Conservation (phyloP, 1,140 invertebrate genomes). For the Theocolax elegans region DNA sequence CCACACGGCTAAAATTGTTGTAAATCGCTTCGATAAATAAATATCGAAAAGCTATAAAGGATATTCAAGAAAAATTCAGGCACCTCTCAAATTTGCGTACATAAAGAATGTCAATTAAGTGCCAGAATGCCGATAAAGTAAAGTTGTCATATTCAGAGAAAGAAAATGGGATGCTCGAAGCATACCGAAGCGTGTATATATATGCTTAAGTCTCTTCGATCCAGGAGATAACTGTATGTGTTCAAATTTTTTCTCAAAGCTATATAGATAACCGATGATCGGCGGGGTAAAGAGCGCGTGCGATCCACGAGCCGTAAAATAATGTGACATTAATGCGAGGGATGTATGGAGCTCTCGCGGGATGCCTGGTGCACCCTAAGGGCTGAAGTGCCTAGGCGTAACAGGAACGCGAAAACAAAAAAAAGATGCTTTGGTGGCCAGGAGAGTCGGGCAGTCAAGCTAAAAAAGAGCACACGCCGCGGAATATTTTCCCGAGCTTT, state of each 20-base stretch:
- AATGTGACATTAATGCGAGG: slow-evolving; percentile 50
- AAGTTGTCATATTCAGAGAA: too few relatives aligned
- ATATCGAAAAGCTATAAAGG: too few relatives aligned
- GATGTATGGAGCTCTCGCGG: background rate
- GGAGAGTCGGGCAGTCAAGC: background rate
- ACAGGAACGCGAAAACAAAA: background rate
- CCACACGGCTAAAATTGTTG: too few relatives aligned
- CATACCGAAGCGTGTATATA: background rate
- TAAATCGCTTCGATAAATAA: too few relatives aligned
- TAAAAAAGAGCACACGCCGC: background rate
- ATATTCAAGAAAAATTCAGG: too few relatives aligned
- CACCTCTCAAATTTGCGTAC: too few relatives aligned
- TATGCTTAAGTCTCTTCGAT: too few relatives aligned
- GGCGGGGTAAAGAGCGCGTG: slow-evolving; percentile 24
- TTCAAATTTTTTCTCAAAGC: slow-evolving; percentile 50
- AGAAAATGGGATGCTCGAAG: too few relatives aligned
- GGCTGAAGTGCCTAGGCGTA: background rate
- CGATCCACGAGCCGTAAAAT: slow-evolving; percentile 49
- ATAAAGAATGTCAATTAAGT: too few relatives aligned
- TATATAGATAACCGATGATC: too few relatives aligned
- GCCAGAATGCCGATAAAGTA: too few relatives aligned
- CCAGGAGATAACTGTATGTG: background rate
- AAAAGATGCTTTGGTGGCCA: too few relatives aligned
- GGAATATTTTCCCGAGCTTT: background rate
- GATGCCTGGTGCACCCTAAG: background rate